These are phyloP conservation scores for Drosophila nigricruria DNA, from an alignment of 2,888 invertebrate species.

Conservation along the genomic window DNA sequence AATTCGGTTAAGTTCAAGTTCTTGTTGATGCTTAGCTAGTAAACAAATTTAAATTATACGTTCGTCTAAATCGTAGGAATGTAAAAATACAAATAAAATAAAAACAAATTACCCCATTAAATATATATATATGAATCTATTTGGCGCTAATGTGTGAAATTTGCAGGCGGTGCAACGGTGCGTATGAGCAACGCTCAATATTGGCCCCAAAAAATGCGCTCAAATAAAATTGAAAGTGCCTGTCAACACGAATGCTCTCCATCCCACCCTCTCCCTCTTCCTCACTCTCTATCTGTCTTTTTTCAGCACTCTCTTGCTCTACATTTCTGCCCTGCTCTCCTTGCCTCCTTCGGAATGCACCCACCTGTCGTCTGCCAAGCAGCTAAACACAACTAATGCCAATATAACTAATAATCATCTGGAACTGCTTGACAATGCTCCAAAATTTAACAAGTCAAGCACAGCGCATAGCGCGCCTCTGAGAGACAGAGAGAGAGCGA, in stretches of 20 bases:
- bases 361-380: slow-evolving; percentile 53
- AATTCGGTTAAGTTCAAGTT: slow-evolving; percentile 35
- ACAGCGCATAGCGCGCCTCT: too few species aligned
- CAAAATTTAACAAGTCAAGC: slow-evolving; percentile 63
- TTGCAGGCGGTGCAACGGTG: slow-evolving; percentile 51
- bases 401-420: slow-evolving; percentile 64
- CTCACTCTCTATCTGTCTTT: not conserved
- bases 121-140: not conserved
- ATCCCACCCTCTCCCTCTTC: not conserved
- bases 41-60: slow-evolving; percentile 69
- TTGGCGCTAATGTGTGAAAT: slow-evolving; percentile 7
- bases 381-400: slow-evolving; percentile 50
- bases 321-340: not conserved
- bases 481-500: not conserved
- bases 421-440: slow-evolving; percentile 44
- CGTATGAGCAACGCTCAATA: slow-evolving; percentile 72
- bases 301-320: slow-evolving; percentile 9
- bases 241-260: slow-evolving; percentile 26
- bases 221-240: slow-evolving; percentile 76
- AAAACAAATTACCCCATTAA: slow-evolving; percentile 33
- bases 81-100: slow-evolving; percentile 42
- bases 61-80: slow-evolving; percentile 60
- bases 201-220: slow-evolving; percentile 59
- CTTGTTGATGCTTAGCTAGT: slow-evolving; percentile 68
- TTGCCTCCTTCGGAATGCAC: slow-evolving; percentile 24